Evolutionary conservation across 2,888 invertebrate species (phyloP), one percentile per base, ranked within the genome.

Genomic region (Ditula angustiorana): DNA sequence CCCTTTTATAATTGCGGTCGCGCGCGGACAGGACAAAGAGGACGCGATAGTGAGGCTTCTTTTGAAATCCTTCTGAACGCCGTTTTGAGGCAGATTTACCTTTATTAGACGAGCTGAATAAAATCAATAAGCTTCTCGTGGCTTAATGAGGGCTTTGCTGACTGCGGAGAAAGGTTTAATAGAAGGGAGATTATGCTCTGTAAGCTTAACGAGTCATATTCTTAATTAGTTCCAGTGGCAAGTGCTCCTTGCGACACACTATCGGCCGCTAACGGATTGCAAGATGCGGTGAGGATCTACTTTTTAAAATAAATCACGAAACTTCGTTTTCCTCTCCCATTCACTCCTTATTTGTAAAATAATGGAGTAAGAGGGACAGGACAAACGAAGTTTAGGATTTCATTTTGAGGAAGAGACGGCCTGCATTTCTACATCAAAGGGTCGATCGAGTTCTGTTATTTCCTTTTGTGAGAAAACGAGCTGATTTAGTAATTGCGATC

Each of bases 101-200:
- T 85, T 87, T 87, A 86, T 83, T 82, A 84, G 74, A 81, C 71
- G 74, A 78, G 75, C 79, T 83, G 82, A 85, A 81, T 81, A 83
- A 87, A 89, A 89, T 88, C 90, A 86, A 90, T 90, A 87, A 79
- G 71, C 74, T 73, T 73, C 74, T 75, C 78, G 78, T 71, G 81
- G 79, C 83, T 86, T 88, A 87, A 88, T 88, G 86, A 89, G 84
- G 80, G 83, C 84, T 89, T 89, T 74, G 81, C 85, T 83, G 84
- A 84, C 80, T 83, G 70, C 68, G 69, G 71, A 77, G 82, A 80
- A 74, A 70, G 74, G 73, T 81, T 81, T 80, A 81, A 83, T 80
- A 76, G 77, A 79, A 79, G 81, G 78, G 75, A 76, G 80, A 82
- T 83, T 78, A 73, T 70, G 80, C 76, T 71, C 70, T 77, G 81